A percentile compares a stretch with the other conserved stretches of the same genome.
Conservation (phyloP, 2,888 invertebrate genomes). For the Epistrophe grossulariae region DNA sequence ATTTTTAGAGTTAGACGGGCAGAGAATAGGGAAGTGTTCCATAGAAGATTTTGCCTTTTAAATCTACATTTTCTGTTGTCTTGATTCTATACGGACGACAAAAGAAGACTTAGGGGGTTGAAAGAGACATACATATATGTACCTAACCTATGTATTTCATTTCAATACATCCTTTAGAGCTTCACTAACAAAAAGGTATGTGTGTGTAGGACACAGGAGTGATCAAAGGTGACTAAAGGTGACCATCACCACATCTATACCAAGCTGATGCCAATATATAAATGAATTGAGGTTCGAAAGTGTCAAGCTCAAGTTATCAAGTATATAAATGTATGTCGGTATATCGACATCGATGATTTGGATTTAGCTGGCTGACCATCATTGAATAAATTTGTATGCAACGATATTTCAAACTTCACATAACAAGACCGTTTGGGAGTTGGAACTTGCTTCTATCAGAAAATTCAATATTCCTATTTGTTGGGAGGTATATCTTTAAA, state of each 20-base stretch:
- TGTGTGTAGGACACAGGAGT: not conserved
- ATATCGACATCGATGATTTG: not conserved
- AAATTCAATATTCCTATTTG: not conserved
- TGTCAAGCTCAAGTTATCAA: slow-evolving; percentile 42
- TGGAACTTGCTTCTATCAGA: not conserved
- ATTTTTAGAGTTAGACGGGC: not conserved
- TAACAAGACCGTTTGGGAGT: slow-evolving; percentile 3
- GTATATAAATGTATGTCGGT: not conserved
- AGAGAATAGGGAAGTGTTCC: not conserved
- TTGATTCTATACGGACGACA: not conserved
- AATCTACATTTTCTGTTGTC: not conserved
- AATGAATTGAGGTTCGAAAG: slow-evolving; percentile 51
- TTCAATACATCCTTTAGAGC: slow-evolving; percentile 6
- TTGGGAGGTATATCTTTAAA: not conserved
- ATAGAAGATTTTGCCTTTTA: not conserved
- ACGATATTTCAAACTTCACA: slow-evolving; percentile 9
- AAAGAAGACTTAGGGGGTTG: not conserved
- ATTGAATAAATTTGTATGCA: slow-evolving; percentile 38
- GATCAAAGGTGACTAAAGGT: slow-evolving; percentile 51
- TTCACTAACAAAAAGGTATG: slow-evolving; percentile 19
- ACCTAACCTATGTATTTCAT: not conserved
- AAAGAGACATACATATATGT: not conserved
- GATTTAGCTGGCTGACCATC: slow-evolving; percentile 10
- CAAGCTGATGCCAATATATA: slow-evolving; percentile 1
- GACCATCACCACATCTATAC: slow-evolving; percentile 8